A percentile compares a stretch with the other conserved stretches of the same genome.
Evolutionary conservation across 2,113 vertebrate genomes (phyloP).

Genomic region (Crotalus helleri): DNA sequence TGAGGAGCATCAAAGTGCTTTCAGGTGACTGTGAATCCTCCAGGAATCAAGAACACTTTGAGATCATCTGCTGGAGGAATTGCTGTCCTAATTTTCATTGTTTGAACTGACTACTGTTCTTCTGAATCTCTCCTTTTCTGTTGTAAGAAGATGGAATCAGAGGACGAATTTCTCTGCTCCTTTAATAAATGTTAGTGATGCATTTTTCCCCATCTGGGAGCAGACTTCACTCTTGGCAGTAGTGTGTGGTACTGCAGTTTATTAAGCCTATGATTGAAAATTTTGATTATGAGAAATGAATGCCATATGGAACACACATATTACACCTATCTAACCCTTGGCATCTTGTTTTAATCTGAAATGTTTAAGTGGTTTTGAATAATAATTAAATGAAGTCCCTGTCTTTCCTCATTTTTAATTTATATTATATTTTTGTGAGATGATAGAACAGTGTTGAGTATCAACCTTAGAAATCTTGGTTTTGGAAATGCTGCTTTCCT

Average conservation of each 20-base stretch:
- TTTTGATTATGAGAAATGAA: slow-evolving; percentile 7
- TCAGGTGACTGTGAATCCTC: neutral
- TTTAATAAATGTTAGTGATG: neutral
- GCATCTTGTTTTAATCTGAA: neutral
- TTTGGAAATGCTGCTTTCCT: neutral
- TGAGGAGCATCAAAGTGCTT: neutral
- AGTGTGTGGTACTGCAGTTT: slow-evolving; percentile 1
- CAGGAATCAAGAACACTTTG: neutral
- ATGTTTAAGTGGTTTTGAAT: neutral
- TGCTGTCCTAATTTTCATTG: neutral
- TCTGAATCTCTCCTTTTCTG: neutral
- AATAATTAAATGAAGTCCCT: neutral
- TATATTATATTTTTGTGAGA: neutral
- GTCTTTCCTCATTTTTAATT: neutral
- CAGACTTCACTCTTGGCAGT: neutral
- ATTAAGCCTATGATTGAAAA: neutral
- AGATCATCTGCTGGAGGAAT: neutral
- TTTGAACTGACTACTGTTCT: neutral
- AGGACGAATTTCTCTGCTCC: neutral
- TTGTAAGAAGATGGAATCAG: neutral
- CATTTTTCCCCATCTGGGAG: slow-evolving; percentile 4
- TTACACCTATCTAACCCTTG: neutral
- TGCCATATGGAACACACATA: neutral
- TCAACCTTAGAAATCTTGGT: neutral
- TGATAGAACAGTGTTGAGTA: neutral